Base-by-base conservation (phyloP, 2,797 vertebrate genomes). In the Coregonus ussuriensis region DNA sequence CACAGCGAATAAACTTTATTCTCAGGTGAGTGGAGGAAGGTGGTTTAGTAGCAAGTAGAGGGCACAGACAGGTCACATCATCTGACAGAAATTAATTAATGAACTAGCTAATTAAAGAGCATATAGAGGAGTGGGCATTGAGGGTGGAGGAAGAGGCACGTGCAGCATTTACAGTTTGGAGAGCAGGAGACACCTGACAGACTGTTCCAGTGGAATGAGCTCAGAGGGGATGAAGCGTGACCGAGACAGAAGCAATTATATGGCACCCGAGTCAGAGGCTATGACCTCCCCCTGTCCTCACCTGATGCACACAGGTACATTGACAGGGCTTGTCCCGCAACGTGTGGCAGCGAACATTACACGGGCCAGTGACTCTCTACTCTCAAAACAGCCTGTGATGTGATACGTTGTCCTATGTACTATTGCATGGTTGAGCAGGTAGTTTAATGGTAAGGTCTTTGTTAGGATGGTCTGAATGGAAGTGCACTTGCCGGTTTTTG, bases 221-320 rank as follows among this genome's bases (percentile, higher is more conserved):
- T 82, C 75, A 35, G 80, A 82, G 74, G 89, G 87, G 89, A 72
- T 80, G 84, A 80, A 86, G 85, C 77, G 73, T 86, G 87, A 84
- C 86, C 66, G 77, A 72, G 77, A 69, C 59, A 69, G 82, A 87
- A 82, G 72, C 77, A 14, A 70, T 82, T 71, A 85, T 83, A 76
- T 73, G 68, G 71, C 29, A 71, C 67, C 25, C 78, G 73, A 66
- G 77, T 75, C 83, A 87, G 79, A 86, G 90, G 86, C 84, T 16
- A 76, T 70, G 35, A 70, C 72, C 15, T 74, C 81, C 82, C 81
- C 80, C 87, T 85, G 56, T 59, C 56, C 56, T 85, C 77, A 76
- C 62, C 76, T 37, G 75, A 75, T 56, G 75, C 52, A 74, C 76
- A 83, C 29, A 0, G 21, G 74, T 74, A 52, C 62, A 86, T 71